Percentiles rank a stretch among this genome's conserved stretches.
Evolutionary conservation across 2,888 invertebrate species (phyloP).

Genomic region (Latrodectus hesperus): DNA sequence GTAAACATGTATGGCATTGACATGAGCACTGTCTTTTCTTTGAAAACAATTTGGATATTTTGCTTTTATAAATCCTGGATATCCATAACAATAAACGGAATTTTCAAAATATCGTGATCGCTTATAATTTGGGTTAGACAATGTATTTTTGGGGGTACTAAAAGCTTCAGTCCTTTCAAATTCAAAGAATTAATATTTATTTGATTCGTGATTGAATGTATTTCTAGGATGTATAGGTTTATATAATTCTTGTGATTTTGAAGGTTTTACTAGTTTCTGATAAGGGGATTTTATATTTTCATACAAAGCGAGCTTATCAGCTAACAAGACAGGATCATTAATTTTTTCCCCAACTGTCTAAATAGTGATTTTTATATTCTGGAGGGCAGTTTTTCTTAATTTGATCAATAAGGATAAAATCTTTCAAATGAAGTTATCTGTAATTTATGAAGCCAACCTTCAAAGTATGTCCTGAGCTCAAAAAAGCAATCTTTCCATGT

Average conservation of each 20-base stretch:
- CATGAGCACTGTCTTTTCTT: not conserved
- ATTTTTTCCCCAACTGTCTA: not conserved
- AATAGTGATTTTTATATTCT: constrained; percentile 7
- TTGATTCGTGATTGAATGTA: not conserved
- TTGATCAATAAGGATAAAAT: not conserved
- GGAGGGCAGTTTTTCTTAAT: not conserved
- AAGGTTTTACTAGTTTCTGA: too few species aligned
- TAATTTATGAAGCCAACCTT: not conserved
- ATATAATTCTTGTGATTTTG: too few species aligned
- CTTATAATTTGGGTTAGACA: not conserved
- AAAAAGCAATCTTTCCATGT: constrained; percentile 1
- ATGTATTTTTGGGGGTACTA: not conserved
- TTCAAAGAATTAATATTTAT: not conserved
- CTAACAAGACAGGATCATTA: not conserved
- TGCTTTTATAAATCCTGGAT: not conserved
- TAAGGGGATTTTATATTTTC: too few species aligned
- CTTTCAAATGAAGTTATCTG: not conserved
- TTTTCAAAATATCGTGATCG: not conserved
- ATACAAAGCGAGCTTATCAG: not conserved
- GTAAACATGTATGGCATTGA: constrained; percentile 21
- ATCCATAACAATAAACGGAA: too few species aligned
- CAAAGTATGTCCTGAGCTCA: too few species aligned
- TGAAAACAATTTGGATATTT: not conserved
- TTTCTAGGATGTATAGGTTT: not conserved
- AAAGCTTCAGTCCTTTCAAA: not conserved